Percentiles rank a stretch among this genome's conserved stretches.
Conservation (phyloP, 53 echinoderm and acorn worm genomes). For the Crossaster papposus region DNA sequence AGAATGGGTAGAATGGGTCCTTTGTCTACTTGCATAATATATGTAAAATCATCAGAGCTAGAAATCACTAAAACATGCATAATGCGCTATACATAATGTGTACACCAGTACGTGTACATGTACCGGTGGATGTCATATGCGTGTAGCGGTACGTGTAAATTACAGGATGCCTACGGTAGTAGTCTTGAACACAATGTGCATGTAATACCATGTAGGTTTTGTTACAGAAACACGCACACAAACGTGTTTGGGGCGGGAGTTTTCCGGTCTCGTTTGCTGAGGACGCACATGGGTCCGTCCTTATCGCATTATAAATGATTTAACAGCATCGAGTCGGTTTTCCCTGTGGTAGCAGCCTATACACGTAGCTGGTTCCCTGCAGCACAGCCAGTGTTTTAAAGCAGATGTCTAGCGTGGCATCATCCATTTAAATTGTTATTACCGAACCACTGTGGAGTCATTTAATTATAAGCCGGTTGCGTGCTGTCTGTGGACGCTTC, state of each 20-base stretch:
- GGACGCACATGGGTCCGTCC: neutral
- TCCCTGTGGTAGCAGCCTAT: too few species aligned
- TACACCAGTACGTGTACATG: neutral
- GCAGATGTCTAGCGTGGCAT: slow-evolving; percentile 9
- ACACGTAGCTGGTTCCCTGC: slow-evolving; percentile 7
- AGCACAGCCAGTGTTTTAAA: neutral
- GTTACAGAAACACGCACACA: too few species aligned
- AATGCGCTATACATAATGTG: neutral
- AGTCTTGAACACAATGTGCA: too few species aligned
- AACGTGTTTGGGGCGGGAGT: too few species aligned
- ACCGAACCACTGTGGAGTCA: slow-evolving; percentile 31
- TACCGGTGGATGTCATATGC: neutral
- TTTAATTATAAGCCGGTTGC: slow-evolving; percentile 16
- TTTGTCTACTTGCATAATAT: neutral
- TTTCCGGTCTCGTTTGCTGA: neutral
- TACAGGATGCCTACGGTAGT: too few species aligned
- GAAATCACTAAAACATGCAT: neutral
- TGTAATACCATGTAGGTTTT: too few species aligned
- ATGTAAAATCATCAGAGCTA: too few species aligned
- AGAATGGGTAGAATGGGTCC: neutral
- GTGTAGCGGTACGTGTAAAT: neutral
- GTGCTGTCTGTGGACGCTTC: too few species aligned
- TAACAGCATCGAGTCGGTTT: slow-evolving; percentile 1
- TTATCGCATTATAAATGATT: slow-evolving; percentile 57
- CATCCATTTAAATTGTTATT: slow-evolving; percentile 49